phyloP scores from a whole-genome alignment of 1,140 invertebrate genomes.

The Bombus cullumanus region DNA sequence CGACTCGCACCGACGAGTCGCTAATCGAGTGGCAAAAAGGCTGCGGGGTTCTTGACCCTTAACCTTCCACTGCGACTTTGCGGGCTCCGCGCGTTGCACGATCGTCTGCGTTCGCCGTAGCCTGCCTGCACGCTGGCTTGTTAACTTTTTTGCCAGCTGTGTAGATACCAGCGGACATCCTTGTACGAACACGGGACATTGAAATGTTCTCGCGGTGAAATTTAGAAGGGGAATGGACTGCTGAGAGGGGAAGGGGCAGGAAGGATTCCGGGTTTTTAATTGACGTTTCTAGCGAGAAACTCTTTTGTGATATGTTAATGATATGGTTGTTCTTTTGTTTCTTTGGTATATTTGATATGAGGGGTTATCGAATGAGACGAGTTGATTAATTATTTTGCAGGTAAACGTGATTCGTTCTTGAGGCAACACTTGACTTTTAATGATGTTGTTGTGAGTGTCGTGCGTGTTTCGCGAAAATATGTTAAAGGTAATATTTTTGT shows the following conservation, averaged over 20 bases:
- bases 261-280: not conserved
- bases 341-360: not conserved
- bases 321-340: not conserved
- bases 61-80: conserved; percentile 40
- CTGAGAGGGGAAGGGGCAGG: too few relatives aligned
- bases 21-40: conserved; percentile 58
- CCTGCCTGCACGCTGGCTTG: not conserved
- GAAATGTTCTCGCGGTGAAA: not conserved
- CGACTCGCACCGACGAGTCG: conserved; percentile 51
- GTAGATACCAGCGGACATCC: conserved; percentile 22
- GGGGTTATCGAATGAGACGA: not conserved
- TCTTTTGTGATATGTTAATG: not conserved
- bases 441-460: not conserved
- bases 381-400: not conserved
- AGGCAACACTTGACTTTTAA: not conserved
- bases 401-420: not conserved
- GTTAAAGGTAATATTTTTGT: too few relatives aligned
- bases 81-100: not conserved
- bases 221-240: not conserved
- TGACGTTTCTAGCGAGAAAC: not conserved
- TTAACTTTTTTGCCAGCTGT: conserved; percentile 1
- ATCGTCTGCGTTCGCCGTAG: not conserved
- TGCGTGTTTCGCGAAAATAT: not conserved
- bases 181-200: conserved; percentile 8
- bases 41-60: conserved; percentile 53